A percentile compares a stretch with the other conserved stretches of the same genome.
Evolutionary conservation across 2,888 invertebrate species (phyloP).

Genomic region (Hydrotaea diabolus): DNA sequence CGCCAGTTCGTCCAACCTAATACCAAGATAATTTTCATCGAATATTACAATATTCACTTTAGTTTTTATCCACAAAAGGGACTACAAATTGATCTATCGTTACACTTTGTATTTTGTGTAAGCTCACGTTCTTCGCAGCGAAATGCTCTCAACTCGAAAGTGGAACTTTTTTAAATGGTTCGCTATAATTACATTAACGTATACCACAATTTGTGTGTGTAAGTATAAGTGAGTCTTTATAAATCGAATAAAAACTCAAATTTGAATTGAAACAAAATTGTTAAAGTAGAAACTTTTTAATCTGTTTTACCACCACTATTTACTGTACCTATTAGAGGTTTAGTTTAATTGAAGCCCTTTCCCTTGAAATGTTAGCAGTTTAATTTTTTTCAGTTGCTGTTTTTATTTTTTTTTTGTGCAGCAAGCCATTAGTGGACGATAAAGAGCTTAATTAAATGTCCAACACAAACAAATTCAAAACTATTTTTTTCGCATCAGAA

Average conservation of each 20-base stretch:
- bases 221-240: not conserved
- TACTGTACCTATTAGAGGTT: slow-evolving; percentile 13
- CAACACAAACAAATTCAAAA: slow-evolving; percentile 43
- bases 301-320: not conserved
- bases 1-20: too few species aligned
- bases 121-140: too few species aligned
- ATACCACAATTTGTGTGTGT: slow-evolving; percentile 10
- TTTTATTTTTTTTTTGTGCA: slow-evolving; percentile 5
- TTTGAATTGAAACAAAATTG: slow-evolving; percentile 24
- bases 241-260: slow-evolving; percentile 21
- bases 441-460: slow-evolving; percentile 52
- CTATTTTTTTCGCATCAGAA: not conserved
- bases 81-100: too few species aligned
- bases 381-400: not conserved
- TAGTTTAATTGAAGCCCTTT: slow-evolving; percentile 39
- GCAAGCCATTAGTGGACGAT: slow-evolving; percentile 17
- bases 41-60: too few species aligned
- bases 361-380: not conserved
- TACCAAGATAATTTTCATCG: too few species aligned
- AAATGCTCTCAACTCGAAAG: not conserved
- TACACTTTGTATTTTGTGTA: too few species aligned
- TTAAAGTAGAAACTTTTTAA: slow-evolving; percentile 1
- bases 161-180: not conserved
- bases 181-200: slow-evolving; percentile 15
- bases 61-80: too few species aligned